phyloP scores from a whole-genome alignment of 2,113 vertebrate genomes.

The Dromiciops gliroides region DNA sequence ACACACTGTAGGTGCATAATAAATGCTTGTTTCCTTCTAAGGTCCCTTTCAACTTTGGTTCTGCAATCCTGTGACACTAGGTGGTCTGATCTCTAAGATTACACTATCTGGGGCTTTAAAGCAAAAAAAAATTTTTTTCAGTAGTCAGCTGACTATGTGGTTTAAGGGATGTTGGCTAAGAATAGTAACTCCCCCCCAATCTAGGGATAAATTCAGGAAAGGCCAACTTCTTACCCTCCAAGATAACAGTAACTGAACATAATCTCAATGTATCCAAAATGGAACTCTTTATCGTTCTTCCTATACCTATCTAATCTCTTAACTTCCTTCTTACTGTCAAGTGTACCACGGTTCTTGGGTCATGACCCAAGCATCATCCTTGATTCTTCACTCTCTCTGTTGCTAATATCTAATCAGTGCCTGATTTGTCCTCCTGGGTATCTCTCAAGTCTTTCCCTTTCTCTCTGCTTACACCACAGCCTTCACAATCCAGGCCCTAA shows the following conservation, averaged over 20 bases:
- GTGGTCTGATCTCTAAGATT: background rate
- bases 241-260: background rate
- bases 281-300: background rate
- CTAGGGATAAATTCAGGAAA: background rate
- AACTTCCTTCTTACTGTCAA: background rate
- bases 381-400: background rate
- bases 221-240: background rate
- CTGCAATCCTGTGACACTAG: background rate
- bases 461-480: background rate
- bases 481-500: background rate
- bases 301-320: background rate
- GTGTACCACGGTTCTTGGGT: no score
- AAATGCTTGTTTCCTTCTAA: background rate
- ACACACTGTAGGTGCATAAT: background rate
- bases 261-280: background rate
- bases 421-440: background rate
- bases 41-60: background rate
- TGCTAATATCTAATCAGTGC: background rate
- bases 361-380: background rate
- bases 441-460: background rate
- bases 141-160: background rate
- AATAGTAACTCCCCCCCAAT: background rate
- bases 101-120: background rate
- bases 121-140: background rate
- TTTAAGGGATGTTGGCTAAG: background rate